Percentiles rank a stretch among this genome's conserved stretches.
These are phyloP conservation scores for Tinea semifulvella DNA, from an alignment of 2,888 invertebrate species.

Conservation along the genomic window DNA sequence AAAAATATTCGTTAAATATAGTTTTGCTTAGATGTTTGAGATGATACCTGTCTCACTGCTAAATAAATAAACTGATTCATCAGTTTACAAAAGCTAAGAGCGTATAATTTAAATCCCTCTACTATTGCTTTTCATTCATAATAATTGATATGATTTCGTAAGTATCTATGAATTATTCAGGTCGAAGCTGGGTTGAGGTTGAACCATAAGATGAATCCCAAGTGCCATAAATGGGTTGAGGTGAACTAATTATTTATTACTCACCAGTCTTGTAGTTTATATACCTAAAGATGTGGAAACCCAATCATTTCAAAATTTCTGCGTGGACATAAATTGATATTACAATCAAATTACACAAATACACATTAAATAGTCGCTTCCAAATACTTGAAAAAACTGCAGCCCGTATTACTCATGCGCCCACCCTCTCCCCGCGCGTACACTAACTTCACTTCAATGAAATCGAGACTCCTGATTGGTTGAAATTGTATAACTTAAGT, in stretches of 20 bases:
- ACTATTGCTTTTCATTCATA: background rate
- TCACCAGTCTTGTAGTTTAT: slow-evolving; percentile 23
- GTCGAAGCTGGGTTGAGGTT: slow-evolving; percentile 25
- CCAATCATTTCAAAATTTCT: background rate
- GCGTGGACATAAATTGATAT: background rate
- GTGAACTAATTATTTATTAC: slow-evolving; percentile 15
- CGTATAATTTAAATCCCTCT: slow-evolving; percentile 2
- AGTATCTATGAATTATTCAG: slow-evolving; percentile 21
- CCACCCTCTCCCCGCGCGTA: background rate
- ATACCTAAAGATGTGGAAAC: background rate
- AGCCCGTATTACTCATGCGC: slow-evolving; percentile 4
- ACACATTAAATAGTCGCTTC: slow-evolving; percentile 9
- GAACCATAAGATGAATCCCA: slow-evolving; percentile 10
- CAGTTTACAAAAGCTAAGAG: slow-evolving; percentile 11
- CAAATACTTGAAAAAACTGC: background rate
- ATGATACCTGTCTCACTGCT: background rate
- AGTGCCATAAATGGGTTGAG: slow-evolving; percentile 17
- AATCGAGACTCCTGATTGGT: too few species aligned
- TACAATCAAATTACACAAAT: slow-evolving; percentile 10
- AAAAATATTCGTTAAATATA: background rate
- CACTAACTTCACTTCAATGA: background rate
- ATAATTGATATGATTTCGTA: background rate
- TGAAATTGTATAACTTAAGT: too few species aligned
- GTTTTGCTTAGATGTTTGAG: background rate
- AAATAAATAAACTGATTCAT: slow-evolving; percentile 16